Conservation (phyloP, 2,888 invertebrate species). For the Allygus modestus region DNA sequence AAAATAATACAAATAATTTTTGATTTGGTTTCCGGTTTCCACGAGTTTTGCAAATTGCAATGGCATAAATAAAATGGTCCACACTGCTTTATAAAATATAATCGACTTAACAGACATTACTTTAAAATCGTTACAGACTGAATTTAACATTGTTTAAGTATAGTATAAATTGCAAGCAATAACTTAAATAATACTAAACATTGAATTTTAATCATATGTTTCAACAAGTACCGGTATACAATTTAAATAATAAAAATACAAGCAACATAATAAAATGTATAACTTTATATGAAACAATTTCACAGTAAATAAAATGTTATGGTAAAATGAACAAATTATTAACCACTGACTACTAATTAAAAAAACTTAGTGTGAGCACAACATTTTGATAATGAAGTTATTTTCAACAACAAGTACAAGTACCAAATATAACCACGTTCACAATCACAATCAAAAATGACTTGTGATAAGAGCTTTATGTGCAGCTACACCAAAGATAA, state of each 20-base stretch:
- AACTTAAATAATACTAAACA: not conserved
- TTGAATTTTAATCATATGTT: not conserved
- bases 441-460: conserved; percentile 40
- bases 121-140: too few species aligned
- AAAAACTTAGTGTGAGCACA: not conserved
- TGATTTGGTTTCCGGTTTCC: too few species aligned
- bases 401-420: conserved; percentile 1
- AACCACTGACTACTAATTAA: not conserved
- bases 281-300: not conserved
- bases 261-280: not conserved
- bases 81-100: too few species aligned
- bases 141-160: too few species aligned
- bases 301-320: not conserved
- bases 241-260: not conserved
- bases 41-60: too few species aligned
- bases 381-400: not conserved
- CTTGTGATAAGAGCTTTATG: conserved; percentile 47
- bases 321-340: not conserved
- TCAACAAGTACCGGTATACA: too few species aligned
- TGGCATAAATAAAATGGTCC: too few species aligned
- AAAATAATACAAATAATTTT: too few species aligned
- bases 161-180: not conserved
- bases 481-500: conserved; percentile 35
- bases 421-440: conserved; percentile 35
- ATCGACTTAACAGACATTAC: too few species aligned